Evolutionary conservation across 2,113 vertebrate species (phyloP), one percentile per base, ranked within the genome.

Genomic region (Malurus alboscapulatus): DNA sequence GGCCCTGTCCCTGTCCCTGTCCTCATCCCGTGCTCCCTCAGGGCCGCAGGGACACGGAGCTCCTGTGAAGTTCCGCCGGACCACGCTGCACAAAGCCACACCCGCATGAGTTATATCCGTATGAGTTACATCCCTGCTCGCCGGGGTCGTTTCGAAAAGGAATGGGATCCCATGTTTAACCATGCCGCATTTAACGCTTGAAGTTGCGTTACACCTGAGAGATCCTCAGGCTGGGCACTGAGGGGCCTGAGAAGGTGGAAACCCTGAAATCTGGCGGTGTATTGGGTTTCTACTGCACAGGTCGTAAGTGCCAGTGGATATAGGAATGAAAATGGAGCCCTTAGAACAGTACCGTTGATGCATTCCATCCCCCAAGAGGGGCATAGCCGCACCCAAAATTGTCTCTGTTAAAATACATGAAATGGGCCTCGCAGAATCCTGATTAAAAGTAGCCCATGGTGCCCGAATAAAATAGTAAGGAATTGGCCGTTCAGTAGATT

Each of bases 281-380:
- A 67, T 58, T 6, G 34, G 14, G 30, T 19, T 50, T 5, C 2
- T 2, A 1, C 54, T 48, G 5, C 18, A 2, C 3, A 27, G 58
- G 32, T 58, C 15, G 12, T 17, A 26, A 14, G 48, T 1, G 0
- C 7, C 26, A 16, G 20, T 2, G 17, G 29, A 5, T 24, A 5
- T 3, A 32, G 53, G n/a, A 78, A 36, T 54, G 15, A 24, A 67
- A 72, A 78, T 19, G 15, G 7, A 44, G 9, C 15, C 12, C 27
- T 12, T 44, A 16, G 61, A 76, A 45, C 8, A 5, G 20, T 9
- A 3, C 36, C 0, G 0, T 25, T 24, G 26, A 15, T 1, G 1
- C 30, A 29, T 38, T 48, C 27, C n/a, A 36, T 59, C 38, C 27
- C 50, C 50, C 38, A 14, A 10, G 19, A n/a, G 17, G 5, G 13